Evolutionary conservation across 2,113 vertebrate species (phyloP).

Genomic region (Anolis carolinensis): DNA sequence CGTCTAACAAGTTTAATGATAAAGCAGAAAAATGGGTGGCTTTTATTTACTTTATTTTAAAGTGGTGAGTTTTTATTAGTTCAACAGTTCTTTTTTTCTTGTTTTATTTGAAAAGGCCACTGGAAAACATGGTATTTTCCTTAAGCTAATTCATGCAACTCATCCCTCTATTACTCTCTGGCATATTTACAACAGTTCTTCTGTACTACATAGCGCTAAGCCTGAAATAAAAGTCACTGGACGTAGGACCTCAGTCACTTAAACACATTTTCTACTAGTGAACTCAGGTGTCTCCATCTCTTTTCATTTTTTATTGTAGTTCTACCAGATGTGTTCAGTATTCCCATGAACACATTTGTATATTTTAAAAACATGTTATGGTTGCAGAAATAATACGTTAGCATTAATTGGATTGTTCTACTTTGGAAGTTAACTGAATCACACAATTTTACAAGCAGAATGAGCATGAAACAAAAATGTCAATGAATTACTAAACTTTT

Average conservation of each 20-base stretch:
- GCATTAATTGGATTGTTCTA: neutral
- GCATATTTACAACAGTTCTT: neutral
- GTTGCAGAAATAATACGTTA: neutral
- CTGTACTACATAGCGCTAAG: neutral
- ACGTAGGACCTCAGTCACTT: neutral
- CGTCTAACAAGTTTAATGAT: neutral
- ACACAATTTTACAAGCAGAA: neutral
- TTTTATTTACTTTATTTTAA: neutral
- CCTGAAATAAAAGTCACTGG: neutral
- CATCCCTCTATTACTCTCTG: neutral
- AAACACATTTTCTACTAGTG: neutral
- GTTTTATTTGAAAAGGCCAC: neutral
- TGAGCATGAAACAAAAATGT: neutral
- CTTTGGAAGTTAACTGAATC: neutral
- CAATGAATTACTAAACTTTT: neutral
- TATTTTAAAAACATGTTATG: neutral
- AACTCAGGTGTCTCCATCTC: neutral
- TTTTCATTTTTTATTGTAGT: neutral
- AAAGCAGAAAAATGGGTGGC: neutral
- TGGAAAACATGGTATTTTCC: neutral
- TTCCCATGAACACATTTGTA: neutral
- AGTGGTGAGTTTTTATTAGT: neutral
- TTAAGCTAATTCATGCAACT: neutral
- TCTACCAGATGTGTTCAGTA: neutral
- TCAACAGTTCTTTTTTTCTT: neutral